phyloP scores from a whole-genome alignment of 1,140 invertebrate species.

The Mactra quadrangularis region DNA sequence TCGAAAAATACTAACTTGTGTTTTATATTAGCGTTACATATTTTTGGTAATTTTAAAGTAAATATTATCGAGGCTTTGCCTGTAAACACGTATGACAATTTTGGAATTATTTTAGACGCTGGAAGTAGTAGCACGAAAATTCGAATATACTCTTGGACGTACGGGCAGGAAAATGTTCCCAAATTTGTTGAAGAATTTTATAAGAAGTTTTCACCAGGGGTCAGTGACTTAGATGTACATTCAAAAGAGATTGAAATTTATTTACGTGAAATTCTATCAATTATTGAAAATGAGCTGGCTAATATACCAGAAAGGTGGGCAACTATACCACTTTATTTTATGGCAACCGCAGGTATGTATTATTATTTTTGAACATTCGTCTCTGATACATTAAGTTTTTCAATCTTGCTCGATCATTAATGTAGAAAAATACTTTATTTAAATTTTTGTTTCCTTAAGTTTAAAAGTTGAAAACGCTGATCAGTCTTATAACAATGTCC shows the following conservation, averaged over 20 bases:
- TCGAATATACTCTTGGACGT: slow-evolving; percentile 64
- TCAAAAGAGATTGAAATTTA: slow-evolving; percentile 57
- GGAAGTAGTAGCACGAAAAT: slow-evolving; percentile 74
- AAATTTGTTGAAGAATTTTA: slow-evolving; percentile 51
- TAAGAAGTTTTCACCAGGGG: slow-evolving; percentile 63
- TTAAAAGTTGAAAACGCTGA: too few relatives aligned
- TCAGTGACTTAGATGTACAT: slow-evolving; percentile 57
- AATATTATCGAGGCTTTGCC: neutral
- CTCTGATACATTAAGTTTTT: too few relatives aligned
- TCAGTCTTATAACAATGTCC: too few relatives aligned
- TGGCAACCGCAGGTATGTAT: slow-evolving; percentile 85
- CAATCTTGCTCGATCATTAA: too few relatives aligned
- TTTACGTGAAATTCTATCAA: slow-evolving; percentile 65
- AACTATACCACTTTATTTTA: slow-evolving; percentile 82
- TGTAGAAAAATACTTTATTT: too few relatives aligned
- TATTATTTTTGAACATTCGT: too few relatives aligned
- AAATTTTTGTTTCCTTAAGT: too few relatives aligned
- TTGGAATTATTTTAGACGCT: slow-evolving; percentile 71
- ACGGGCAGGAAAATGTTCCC: slow-evolving; percentile 12
- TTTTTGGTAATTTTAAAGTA: neutral
- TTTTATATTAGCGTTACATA: too few relatives aligned
- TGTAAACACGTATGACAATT: slow-evolving; percentile 8
- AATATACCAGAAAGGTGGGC: slow-evolving; percentile 36
- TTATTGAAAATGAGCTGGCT: slow-evolving; percentile 74
- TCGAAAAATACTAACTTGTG: too few relatives aligned